phyloP scores from a whole-genome alignment of 1,140 invertebrate species.

The Anastatus disparis region DNA sequence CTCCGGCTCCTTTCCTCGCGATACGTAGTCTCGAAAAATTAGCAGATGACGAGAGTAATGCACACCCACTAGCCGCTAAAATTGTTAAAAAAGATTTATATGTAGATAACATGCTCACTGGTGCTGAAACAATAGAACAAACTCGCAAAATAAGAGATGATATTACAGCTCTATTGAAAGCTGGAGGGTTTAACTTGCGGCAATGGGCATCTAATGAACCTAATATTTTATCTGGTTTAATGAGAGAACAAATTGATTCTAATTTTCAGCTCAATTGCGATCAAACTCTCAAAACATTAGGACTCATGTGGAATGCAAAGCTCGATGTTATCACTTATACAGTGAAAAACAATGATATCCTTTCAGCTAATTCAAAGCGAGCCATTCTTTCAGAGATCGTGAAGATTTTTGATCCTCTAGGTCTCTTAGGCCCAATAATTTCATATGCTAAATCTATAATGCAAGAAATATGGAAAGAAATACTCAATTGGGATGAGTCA shows the following conservation, averaged over 20 bases:
- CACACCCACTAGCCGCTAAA: slow-evolving; percentile 42
- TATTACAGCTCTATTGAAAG: no score
- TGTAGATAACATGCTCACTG: slow-evolving; percentile 63
- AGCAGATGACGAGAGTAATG: slow-evolving; percentile 41
- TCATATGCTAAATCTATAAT: no score
- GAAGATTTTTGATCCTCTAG: slow-evolving; percentile 44
- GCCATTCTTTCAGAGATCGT: no score
- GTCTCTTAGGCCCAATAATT: no score
- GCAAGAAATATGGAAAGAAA: no score
- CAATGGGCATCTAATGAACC: slow-evolving; percentile 55
- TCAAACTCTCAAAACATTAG: slow-evolving; percentile 48
- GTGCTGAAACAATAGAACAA: slow-evolving; percentile 52
- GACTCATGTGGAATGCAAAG: neutral
- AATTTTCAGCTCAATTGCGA: neutral
- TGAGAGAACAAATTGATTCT: neutral
- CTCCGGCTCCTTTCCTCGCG: slow-evolving; percentile 51
- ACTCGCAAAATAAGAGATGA: no score
- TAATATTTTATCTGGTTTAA: no score
- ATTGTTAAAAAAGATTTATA: slow-evolving; percentile 56
- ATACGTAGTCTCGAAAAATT: slow-evolving; percentile 55
- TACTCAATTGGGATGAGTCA: neutral
- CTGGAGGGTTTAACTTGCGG: no score
- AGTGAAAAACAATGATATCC: no score
- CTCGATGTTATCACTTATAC: slow-evolving; percentile 33
- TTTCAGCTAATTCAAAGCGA: no score